Percentiles rank a stretch among this genome's conserved stretches.
phyloP scores from a whole-genome alignment of 2,888 invertebrate genomes.

The Heliconius aoede region DNA sequence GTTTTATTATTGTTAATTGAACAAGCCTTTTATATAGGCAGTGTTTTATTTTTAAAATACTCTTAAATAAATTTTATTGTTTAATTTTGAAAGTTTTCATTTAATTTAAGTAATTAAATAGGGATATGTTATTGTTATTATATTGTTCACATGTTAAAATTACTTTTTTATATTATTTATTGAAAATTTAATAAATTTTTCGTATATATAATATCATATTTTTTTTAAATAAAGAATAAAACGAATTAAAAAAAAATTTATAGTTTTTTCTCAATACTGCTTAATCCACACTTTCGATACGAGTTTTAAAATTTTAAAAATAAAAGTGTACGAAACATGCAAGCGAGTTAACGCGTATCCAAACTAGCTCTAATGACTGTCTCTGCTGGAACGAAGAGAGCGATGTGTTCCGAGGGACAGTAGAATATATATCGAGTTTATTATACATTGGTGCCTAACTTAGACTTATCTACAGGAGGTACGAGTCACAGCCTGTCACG shows the following conservation, averaged over 20 bases:
- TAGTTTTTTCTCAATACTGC: too few species aligned
- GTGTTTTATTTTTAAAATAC: not conserved
- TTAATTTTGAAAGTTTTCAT: not conserved
- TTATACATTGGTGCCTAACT: constrained; percentile 15
- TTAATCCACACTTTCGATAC: not conserved
- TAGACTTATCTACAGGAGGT: not conserved
- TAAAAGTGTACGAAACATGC: not conserved
- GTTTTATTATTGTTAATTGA: not conserved
- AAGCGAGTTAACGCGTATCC: constrained; percentile 22
- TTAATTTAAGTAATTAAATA: not conserved
- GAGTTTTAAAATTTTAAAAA: not conserved
- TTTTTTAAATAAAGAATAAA: too few species aligned
- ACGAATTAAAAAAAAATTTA: too few species aligned
- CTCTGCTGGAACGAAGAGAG: not conserved
- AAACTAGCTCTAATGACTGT: constrained; percentile 30
- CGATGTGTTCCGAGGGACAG: not conserved
- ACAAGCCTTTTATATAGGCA: not conserved
- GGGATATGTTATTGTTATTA: not conserved
- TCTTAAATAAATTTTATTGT: not conserved
- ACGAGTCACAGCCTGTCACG: too few species aligned
- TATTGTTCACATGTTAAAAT: not conserved
- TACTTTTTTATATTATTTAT: not conserved
- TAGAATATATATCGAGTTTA: not conserved
- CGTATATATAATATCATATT: too few species aligned
- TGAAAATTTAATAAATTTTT: not conserved